Evolutionary conservation across 2,888 invertebrate genomes (phyloP), one percentile per base, ranked within the genome.

Genomic region (Nowickia ferox): DNA sequence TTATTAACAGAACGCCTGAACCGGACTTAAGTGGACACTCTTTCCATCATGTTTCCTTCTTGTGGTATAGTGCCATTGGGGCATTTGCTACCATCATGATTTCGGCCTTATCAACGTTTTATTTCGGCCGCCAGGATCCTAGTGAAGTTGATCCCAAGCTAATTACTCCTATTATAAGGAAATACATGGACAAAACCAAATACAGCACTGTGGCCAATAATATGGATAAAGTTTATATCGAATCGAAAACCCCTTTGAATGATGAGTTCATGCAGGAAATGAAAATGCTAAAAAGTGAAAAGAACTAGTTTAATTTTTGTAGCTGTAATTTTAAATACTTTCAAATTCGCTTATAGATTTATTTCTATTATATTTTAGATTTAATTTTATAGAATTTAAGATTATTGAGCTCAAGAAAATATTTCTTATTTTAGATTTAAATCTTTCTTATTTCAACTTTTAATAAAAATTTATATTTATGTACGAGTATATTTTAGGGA

Each of bases 21-120:
- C 15, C 79, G 0, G 4, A 30, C 13, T 19, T 42, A 1, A 55
- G 68, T 13, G 72, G 72, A 30, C n/a, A 53, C 2, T 22, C 88
- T 46, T 74, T 91, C 8, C 90, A 96, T 89, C 95, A 95, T 72
- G 92, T 96, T 53, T 96, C 96, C 2, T 96, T 96, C 89, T 90
- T 96, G 59, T 96, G 96, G 96, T 95, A 96, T 87, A 95, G 95
- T 0, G 91, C 94, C 0, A 93, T 95, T 30, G 96, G 96, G 1
- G 93, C 94, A 15, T 86, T 93, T 0, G 93, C 95, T 0, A 94
- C 95, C 0, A 92, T 96, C 66, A 89, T 94, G 1, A 93, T 95
- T 0, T 95, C 95, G 0, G 92, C 95, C 15, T 44, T 95, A 0
- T 93, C 95, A 0, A 95, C 95, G 84, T 91, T 95, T 0, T 91